Base-by-base conservation (phyloP, 2,888 invertebrate species). In the Diarsia rubi region DNA sequence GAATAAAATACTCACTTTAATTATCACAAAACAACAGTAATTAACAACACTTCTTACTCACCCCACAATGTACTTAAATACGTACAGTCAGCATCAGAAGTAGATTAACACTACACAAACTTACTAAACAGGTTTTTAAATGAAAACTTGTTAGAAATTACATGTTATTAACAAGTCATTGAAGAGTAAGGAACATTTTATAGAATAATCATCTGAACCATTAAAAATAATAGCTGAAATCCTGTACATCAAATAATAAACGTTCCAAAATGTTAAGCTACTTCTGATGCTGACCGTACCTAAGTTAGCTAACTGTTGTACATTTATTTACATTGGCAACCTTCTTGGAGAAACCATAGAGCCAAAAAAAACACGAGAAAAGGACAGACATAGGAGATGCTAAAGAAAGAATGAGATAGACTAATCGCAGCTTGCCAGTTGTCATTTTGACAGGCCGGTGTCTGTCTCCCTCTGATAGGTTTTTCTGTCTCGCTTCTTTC, bases 1-100 rank as follows among this genome's bases (percentile, higher is more conserved):
- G 4, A 37, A n/a, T n/a, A n/a, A n/a, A n/a, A n/a, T n/a, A 83
- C 75, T 77, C 87, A 79, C 73, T 82, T 90, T 90, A 87, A 88
- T 89, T 88, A 89, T 88, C 86, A 90, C 88, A 90, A 89, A 89
- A 86, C 85, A 88, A 85, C 84, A 89, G 83, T 85, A 81, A 83
- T 72, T 78, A 86, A 88, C 87, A 88, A 83, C 75, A 69, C 66
- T 16, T 63, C 64, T 74, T 52, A 75, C 67, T 64, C 62, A 82
- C 63, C 52, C 42, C 59, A 79, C 75, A 82, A 78, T 79, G 78
- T 81, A 84, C 73, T 75, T 75, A 78, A 79, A 75, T 66, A 73
- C 64, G 75, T 82, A 82, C 84, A 75, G 73, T 86, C 78, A 87
- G 63, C 63, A n/a, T n/a, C n/a, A n/a, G n/a, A n/a, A n/a, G n/a